Base-by-base conservation (phyloP, 2,888 invertebrate genomes). In the Scaptomyza parva region DNA sequence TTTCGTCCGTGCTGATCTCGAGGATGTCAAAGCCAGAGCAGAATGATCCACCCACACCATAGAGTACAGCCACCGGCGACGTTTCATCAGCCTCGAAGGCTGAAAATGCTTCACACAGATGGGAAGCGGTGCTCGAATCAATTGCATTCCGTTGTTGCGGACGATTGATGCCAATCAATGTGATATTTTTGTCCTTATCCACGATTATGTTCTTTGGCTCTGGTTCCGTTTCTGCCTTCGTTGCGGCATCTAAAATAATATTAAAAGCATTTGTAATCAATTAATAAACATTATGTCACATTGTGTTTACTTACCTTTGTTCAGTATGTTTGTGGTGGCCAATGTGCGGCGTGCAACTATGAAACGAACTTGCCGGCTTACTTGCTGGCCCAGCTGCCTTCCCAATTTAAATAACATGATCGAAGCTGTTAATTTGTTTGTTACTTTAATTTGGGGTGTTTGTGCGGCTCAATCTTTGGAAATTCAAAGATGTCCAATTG, bases 41-140 rank as follows among this genome's bases (percentile, higher is more conserved):
- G 91, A 99, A 99, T 59, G 95, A 96, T 0, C 98, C 98, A n/a
- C 98, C 98, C 86, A 95, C 94, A 7, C 99, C 99, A 90, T 97
- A 94, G 2, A 99, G 92, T 2, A 99, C 95, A 7, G 96, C 96
- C 4, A 96, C 95, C 68, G 93, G 92, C 0, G 95, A 92, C 0
- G 93, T 92, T 0, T 93, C 91, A 89, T 98, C 96, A 28, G 94
- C 93, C 75, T 99, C 97, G 92, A 98, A 98, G 14, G 93, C 92
- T 66, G 94, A 92, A 51, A 99, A 94, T 0, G 97, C 97, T 28
- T 93, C 92, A 3, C 93, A 93, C 17, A 99, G 93, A 79, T 95
- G 92, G 26, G 92, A 89, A 0, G 96, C 94, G 3, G 97, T 96
- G 2, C 92, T 92, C 28, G 93, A 93, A 88, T 97, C 95, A 0